phyloP scores from a whole-genome alignment of 1,140 invertebrate genomes.

The Zaprionus lachaisei region DNA sequence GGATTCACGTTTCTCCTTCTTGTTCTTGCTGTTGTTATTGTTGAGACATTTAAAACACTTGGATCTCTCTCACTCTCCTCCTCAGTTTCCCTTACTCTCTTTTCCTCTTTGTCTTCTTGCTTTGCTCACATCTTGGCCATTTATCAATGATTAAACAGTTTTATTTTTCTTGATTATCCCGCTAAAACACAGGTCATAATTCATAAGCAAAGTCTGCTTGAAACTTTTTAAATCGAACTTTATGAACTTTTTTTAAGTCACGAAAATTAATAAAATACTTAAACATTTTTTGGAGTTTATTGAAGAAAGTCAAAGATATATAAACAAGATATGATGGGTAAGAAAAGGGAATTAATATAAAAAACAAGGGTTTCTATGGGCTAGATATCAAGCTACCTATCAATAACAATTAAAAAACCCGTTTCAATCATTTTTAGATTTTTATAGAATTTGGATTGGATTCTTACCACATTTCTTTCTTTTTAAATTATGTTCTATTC shows the following conservation, averaged over 20 bases:
- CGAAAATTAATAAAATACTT: not conserved
- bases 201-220: slow-evolving; percentile 7
- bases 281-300: not conserved
- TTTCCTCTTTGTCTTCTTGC: slow-evolving; percentile 7
- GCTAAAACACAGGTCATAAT: slow-evolving; percentile 31
- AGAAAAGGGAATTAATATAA: too few relatives aligned
- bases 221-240: slow-evolving; percentile 7
- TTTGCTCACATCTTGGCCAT: slow-evolving; percentile 16
- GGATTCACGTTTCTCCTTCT: slow-evolving; percentile 48
- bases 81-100: not conserved
- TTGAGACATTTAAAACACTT: slow-evolving; percentile 52
- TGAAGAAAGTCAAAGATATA: not conserved
- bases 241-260: slow-evolving; percentile 4
- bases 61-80: not conserved
- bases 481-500: not conserved
- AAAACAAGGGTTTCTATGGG: too few relatives aligned
- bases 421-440: too few relatives aligned
- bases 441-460: not conserved
- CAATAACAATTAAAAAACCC: too few relatives aligned
- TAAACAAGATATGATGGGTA: not conserved
- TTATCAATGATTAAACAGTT: slow-evolving; percentile 51
- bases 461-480: not conserved
- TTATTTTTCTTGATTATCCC: slow-evolving; percentile 37
- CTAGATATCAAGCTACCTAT: too few relatives aligned
- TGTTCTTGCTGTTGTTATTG: slow-evolving; percentile 33